Evolutionary conservation across 2,888 invertebrate species (phyloP), one percentile per base, ranked within the genome.

Genomic region (Trichacis sp.): DNA sequence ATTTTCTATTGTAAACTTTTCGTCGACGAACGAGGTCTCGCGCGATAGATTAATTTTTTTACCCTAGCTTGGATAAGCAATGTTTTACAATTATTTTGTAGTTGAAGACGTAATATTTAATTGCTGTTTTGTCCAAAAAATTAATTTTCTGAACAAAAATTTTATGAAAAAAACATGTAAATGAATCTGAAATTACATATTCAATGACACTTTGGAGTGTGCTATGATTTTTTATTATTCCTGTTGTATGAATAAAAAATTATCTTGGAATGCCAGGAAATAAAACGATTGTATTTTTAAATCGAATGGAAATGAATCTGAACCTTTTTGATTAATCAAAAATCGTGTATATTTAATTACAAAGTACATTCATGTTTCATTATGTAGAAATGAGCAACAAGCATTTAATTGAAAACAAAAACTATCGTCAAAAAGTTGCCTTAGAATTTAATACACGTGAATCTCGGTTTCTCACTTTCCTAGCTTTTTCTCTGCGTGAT

Each of bases 1-100:
- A 85, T 80, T 63, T 42, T 47, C 14, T 15, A 36, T 19, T 14
- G 6, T 9, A 49, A 53, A 33, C 6, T 33, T 38, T 19, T 3
- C 11, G 11, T 14, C 17, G 17, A 40, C 17, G 15, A 36, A 14
- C 33, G 1, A 19, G 29, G 19, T 5, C 18, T 24, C 19, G 33
- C 38, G 33, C 14, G 15, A n/a, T 14, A 40, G 14, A 51, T 51
- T 19, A 30, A 18, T 56, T 36, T 33, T 33, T 33, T 6, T 33
- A 33, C 33, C 8, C 8, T 33, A 33, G 33, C n/a, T 33, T 33
- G 33, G 8, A 33, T n/a, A n/a, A 33, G n/a, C 8, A 33, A 33
- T n/a, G n/a, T 33, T 33, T 33, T 33, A 9, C 33, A 33, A 6
- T n/a, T 33, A 33, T 33, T 33, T 33, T n/a, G 8, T 11, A 33